These are phyloP conservation scores for Rhyacophila evoluta DNA, from an alignment of 2,888 invertebrate genomes.

Conservation along the genomic window DNA sequence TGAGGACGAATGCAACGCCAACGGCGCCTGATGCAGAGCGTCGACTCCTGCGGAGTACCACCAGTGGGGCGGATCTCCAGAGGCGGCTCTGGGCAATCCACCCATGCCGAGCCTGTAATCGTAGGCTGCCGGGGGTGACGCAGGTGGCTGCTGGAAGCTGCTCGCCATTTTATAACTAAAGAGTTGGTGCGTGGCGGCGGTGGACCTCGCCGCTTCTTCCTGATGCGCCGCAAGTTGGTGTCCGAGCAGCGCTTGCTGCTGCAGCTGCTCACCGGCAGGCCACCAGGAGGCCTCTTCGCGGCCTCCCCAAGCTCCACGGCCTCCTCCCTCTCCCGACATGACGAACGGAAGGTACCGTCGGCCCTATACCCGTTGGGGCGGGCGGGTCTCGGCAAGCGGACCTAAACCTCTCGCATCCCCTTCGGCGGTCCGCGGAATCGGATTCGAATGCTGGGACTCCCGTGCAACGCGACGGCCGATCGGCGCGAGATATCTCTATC, in stretches of 20 bases:
- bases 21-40: conserved; percentile 70
- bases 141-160: conserved; percentile 75
- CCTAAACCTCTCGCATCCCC: conserved; percentile 6
- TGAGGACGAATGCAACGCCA: conserved; percentile 62
- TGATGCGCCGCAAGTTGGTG: conserved; percentile 56
- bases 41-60: conserved; percentile 76
- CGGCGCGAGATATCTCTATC: conserved; percentile 31
- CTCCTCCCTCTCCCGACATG: conserved; percentile 44
- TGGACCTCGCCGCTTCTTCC: conserved; percentile 60
- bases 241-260: conserved; percentile 65
- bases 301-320: conserved; percentile 60
- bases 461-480: conserved; percentile 12
- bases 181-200: conserved; percentile 75
- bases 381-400: not conserved
- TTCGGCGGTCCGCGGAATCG: conserved; percentile 10
- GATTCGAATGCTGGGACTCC: not conserved
- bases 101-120: conserved; percentile 80
- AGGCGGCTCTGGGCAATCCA: conserved; percentile 65
- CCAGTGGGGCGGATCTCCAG: conserved; percentile 74
- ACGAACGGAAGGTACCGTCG: not conserved
- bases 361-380: conserved; percentile 34
- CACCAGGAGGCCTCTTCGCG: conserved; percentile 72
- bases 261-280: conserved; percentile 65
- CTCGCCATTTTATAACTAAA: conserved; percentile 87
- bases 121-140: conserved; percentile 76